These are phyloP conservation scores for Acanthurus tractus DNA, from an alignment of 2,797 vertebrate species.

Conservation along the genomic window DNA sequence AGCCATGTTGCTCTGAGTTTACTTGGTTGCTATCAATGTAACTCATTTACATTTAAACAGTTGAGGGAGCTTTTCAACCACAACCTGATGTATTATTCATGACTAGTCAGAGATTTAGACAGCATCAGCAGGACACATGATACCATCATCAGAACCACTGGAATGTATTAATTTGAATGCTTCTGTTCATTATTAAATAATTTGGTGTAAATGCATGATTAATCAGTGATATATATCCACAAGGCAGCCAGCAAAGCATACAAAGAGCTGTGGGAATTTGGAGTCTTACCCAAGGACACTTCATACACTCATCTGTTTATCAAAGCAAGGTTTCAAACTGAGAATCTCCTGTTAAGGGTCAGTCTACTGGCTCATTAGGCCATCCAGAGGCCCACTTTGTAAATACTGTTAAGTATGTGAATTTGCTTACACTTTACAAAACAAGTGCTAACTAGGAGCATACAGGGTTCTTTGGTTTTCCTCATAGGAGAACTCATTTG, in stretches of 20 bases:
- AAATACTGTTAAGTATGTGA: slow-evolving; percentile 10
- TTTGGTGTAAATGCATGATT: slow-evolving; percentile 7
- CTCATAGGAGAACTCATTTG: too few species aligned
- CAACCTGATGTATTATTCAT: slow-evolving; percentile 41
- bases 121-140: slow-evolving; percentile 14
- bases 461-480: too few species aligned
- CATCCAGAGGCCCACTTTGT: background rate
- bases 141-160: slow-evolving; percentile 2
- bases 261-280: slow-evolving; percentile 2
- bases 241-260: background rate
- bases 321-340: background rate
- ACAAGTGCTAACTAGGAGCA: background rate
- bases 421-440: background rate
- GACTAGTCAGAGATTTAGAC: slow-evolving; percentile 16
- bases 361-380: slow-evolving; percentile 8
- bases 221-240: slow-evolving; percentile 11
- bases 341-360: background rate
- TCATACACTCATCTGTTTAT: background rate
- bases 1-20: slow-evolving; percentile 3
- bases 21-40: slow-evolving; percentile 11
- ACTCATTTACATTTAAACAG: slow-evolving; percentile 46
- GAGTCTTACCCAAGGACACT: background rate
- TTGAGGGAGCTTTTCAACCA: slow-evolving; percentile 18
- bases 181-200: background rate
- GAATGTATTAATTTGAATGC: background rate